phyloP scores from a whole-genome alignment of 2,888 invertebrate genomes.

The Microctonus aethiopoides region DNA sequence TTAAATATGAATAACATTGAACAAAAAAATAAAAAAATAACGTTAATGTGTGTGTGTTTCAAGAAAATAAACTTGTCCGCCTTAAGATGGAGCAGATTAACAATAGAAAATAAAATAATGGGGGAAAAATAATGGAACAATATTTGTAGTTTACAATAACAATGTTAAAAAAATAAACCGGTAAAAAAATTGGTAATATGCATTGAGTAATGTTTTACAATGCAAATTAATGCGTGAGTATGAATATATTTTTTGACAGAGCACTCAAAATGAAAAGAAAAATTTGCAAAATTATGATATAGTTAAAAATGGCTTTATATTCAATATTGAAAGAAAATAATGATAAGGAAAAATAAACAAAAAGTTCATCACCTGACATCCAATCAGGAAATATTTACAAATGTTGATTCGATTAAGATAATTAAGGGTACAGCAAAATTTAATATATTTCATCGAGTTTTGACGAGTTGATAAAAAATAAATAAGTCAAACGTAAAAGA shows the following conservation, averaged over 20 bases:
- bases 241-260: conserved; percentile 60
- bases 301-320: conserved; percentile 21
- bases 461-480: neutral
- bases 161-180: conserved; percentile 56
- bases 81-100: conserved; percentile 60
- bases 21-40: conserved; percentile 39
- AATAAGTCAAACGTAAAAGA: too few relatives aligned
- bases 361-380: conserved; percentile 33
- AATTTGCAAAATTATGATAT: conserved; percentile 3
- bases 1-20: conserved; percentile 52
- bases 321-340: conserved; percentile 31
- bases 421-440: conserved; percentile 29
- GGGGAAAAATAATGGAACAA: conserved; percentile 46
- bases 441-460: conserved; percentile 22
- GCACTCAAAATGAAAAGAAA: conserved; percentile 26
- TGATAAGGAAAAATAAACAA: conserved; percentile 23
- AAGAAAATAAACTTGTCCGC: conserved; percentile 62
- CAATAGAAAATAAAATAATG: conserved; percentile 42
- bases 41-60: conserved; percentile 61
- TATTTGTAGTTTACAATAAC: conserved; percentile 59
- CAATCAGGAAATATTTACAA: conserved; percentile 21
- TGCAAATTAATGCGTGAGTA: conserved; percentile 48
- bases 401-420: conserved; percentile 29
- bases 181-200: conserved; percentile 41
- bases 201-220: conserved; percentile 19